phyloP scores from a whole-genome alignment of 2,797 vertebrate species.

The Chaunax sp. region DNA sequence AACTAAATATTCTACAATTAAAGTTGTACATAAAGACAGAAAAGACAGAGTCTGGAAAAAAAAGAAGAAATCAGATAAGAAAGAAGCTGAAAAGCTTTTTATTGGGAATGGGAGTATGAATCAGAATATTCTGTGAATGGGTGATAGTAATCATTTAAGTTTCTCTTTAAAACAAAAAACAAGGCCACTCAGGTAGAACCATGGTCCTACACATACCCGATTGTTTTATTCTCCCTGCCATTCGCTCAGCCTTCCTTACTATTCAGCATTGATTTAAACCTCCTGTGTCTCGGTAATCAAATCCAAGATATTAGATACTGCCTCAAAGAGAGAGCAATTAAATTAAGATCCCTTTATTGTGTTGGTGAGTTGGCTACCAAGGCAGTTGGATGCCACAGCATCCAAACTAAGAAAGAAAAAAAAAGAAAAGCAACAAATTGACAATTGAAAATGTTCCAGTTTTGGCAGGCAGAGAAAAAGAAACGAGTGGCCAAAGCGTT shows the following conservation, averaged over 20 bases:
- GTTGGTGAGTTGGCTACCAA: slow-evolving; percentile 37
- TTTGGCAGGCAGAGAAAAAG: slow-evolving; percentile 51
- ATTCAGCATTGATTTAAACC: slow-evolving; percentile 53
- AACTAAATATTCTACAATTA: slow-evolving; percentile 53
- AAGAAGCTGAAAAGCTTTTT: slow-evolving; percentile 25
- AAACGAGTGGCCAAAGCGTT: slow-evolving; percentile 54
- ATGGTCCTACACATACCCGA: background rate
- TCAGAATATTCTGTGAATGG: slow-evolving; percentile 24
- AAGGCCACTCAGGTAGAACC: slow-evolving; percentile 19
- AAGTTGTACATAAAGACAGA: slow-evolving; percentile 40
- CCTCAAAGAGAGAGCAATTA: slow-evolving; percentile 55
- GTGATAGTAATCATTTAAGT: slow-evolving; percentile 3
- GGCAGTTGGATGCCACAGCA: slow-evolving; percentile 40
- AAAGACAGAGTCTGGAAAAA: background rate
- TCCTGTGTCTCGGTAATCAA: slow-evolving; percentile 47
- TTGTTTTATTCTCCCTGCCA: slow-evolving; percentile 16
- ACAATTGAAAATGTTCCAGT: slow-evolving; percentile 67
- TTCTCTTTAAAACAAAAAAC: slow-evolving; percentile 33
- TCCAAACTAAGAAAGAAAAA: slow-evolving; percentile 20
- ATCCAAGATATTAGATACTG: slow-evolving; percentile 57
- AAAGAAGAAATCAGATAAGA: slow-evolving; percentile 22
- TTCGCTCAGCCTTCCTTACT: slow-evolving; percentile 12
- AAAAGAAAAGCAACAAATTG: slow-evolving; percentile 51
- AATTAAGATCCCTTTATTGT: slow-evolving; percentile 50
- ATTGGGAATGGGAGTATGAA: slow-evolving; percentile 7